Evolutionary conservation across 2,888 invertebrate species (phyloP).

Genomic region (Nemapogon koenigi): DNA sequence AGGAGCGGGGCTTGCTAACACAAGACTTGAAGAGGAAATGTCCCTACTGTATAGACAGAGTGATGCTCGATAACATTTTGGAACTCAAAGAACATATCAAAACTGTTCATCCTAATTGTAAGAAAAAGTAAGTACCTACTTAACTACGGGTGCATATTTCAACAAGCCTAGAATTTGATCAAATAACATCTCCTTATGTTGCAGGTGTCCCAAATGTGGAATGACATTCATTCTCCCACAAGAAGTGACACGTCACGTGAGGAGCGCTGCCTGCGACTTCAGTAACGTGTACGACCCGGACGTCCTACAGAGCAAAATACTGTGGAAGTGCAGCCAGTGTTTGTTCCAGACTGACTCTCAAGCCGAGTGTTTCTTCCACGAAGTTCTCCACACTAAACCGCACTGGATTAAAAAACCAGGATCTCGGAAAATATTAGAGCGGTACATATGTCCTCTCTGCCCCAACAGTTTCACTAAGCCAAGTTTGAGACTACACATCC

Average conservation of each 20-base stretch:
- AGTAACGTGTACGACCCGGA: conserved; percentile 19
- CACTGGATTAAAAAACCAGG: conserved; percentile 28
- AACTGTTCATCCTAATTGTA: conserved; percentile 65
- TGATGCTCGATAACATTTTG: conserved; percentile 54
- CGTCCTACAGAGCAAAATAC: conserved; percentile 26
- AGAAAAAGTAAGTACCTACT: conserved; percentile 68
- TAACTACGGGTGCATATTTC: too few species aligned
- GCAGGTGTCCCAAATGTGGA: conserved; percentile 76
- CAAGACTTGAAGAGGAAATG: conserved; percentile 61
- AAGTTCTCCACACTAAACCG: conserved; percentile 68
- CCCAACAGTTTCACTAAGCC: conserved; percentile 68
- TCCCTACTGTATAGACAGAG: conserved; percentile 60
- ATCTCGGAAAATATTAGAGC: conserved; percentile 34
- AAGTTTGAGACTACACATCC: conserved; percentile 72
- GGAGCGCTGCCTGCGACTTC: conserved; percentile 64
- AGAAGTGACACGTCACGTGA: conserved; percentile 76
- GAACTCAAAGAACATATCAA: conserved; percentile 69
- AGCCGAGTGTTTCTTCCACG: conserved; percentile 77
- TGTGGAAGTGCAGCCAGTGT: conserved; percentile 68
- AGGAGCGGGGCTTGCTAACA: conserved; percentile 34
- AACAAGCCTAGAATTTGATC: too few species aligned
- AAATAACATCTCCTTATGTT: conserved; percentile 21
- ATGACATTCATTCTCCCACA: conserved; percentile 72
- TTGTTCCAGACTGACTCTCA: conserved; percentile 68
- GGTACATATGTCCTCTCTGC: conserved; percentile 73